phyloP scores from a whole-genome alignment of 1,140 invertebrate species.

The Sycobia sp. region DNA sequence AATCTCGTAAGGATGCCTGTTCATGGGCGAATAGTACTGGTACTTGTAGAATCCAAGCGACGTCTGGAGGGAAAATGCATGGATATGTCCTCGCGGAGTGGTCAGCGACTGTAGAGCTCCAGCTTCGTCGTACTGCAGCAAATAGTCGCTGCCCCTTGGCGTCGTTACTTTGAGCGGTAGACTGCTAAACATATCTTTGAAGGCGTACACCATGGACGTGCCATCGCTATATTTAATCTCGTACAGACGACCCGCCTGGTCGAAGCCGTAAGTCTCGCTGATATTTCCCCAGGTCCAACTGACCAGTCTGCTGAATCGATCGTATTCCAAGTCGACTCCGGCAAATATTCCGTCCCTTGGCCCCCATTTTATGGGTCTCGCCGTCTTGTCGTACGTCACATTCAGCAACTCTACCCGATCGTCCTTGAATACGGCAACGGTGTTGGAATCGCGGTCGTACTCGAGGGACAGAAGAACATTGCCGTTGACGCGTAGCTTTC shows the following conservation, averaged over 20 bases:
- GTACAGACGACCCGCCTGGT: constrained; percentile 81
- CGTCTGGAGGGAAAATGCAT: constrained; percentile 89
- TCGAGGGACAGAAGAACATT: constrained; percentile 90
- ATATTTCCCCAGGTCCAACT: constrained; percentile 92
- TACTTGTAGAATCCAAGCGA: constrained; percentile 92
- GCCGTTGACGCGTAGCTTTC: constrained; percentile 85
- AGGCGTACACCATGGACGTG: constrained; percentile 83
- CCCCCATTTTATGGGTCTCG: constrained; percentile 86
- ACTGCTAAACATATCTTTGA: constrained; percentile 86
- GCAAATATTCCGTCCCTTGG: constrained; percentile 84
- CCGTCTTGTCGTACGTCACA: constrained; percentile 90
- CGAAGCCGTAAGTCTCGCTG: constrained; percentile 86
- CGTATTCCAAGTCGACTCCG: constrained; percentile 89
- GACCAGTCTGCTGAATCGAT: constrained; percentile 85
- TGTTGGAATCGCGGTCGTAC: constrained; percentile 87
- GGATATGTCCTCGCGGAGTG: constrained; percentile 90
- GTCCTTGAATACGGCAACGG: constrained; percentile 88
- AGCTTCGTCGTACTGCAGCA: constrained; percentile 89
- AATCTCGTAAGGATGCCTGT: constrained; percentile 86
- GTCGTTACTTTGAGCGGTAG: constrained; percentile 90
- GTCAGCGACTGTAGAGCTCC: constrained; percentile 89
- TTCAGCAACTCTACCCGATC: constrained; percentile 87
- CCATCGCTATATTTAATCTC: constrained; percentile 89
- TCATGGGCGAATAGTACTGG: constrained; percentile 88
- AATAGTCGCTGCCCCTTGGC: constrained; percentile 88